These are phyloP conservation scores for Gymnarchus niloticus DNA, from an alignment of 2,113 vertebrate genomes.

Conservation along the genomic window DNA sequence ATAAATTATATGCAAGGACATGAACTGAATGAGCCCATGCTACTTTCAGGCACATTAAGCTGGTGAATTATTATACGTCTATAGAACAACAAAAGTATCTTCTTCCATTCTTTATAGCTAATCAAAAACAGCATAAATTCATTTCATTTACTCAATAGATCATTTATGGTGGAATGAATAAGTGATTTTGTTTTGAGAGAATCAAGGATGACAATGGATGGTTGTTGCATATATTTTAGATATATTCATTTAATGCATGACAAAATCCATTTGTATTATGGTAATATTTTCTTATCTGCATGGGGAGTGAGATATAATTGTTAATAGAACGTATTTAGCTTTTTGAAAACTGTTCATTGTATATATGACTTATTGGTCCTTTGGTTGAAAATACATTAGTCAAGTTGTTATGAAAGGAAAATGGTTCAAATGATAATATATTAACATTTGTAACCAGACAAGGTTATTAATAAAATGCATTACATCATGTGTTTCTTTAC, in stretches of 20 bases:
- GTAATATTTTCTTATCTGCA: conserved; percentile 3
- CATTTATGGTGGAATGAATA: background rate
- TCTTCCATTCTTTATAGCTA: background rate
- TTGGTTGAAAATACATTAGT: background rate
- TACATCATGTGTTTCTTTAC: background rate
- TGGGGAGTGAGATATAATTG: background rate
- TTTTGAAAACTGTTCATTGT: background rate
- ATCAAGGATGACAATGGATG: background rate
- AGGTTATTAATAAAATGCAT: background rate
- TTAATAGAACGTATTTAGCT: background rate
- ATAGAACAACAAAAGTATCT: background rate
- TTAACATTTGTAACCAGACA: background rate
- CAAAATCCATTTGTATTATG: background rate
- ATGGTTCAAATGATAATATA: too few relatives aligned
- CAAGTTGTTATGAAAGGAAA: background rate
- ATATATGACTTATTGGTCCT: background rate
- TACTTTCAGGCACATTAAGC: background rate
- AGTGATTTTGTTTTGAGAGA: background rate
- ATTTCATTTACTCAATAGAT: background rate
- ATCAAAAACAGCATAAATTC: background rate
- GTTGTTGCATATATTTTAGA: conserved; percentile 7
- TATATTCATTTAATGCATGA: background rate
- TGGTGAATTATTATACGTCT: background rate
- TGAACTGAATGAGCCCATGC: background rate
- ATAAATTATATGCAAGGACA: background rate